A percentile compares a stretch with the other conserved stretches of the same genome.
These are phyloP conservation scores for Phenganax subtilis DNA, from an alignment of 92 coral and sea anemone species.

Conservation along the genomic window DNA sequence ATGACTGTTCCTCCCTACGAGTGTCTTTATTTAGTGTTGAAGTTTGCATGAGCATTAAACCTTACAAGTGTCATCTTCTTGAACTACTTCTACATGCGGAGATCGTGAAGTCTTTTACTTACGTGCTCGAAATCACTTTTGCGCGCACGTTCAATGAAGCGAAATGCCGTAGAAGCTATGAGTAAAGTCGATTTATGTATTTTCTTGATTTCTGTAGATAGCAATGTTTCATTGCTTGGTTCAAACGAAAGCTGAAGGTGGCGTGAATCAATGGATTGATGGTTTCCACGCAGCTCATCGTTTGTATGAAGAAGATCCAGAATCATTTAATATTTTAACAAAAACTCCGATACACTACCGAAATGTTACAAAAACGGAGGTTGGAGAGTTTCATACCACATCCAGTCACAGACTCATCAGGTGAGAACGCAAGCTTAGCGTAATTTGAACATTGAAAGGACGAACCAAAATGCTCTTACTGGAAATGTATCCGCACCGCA, in stretches of 20 bases:
- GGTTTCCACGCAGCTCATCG: constrained; percentile 67
- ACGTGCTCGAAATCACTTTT: too few relatives aligned
- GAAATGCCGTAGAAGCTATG: not conserved
- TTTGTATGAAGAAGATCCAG: constrained; percentile 32
- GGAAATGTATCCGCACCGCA: not conserved
- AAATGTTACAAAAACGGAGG: not conserved
- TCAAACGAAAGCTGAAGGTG: constrained; percentile 70
- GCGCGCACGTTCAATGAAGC: not conserved
- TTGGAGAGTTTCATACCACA: constrained; percentile 14
- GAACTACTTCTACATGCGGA: too few relatives aligned
- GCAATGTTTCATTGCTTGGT: constrained; percentile 77
- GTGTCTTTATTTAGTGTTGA: too few relatives aligned
- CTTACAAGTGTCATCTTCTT: too few relatives aligned
- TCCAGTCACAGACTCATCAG: constrained; percentile 12
- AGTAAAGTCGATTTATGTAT: not conserved
- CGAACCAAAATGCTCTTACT: not conserved
- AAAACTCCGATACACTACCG: constrained; percentile 10
- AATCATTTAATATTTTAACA: constrained; percentile 15
- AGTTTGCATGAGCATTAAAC: too few relatives aligned
- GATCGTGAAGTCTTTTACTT: too few relatives aligned
- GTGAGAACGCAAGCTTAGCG: not conserved
- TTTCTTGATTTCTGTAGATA: constrained; percentile 40
- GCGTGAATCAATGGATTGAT: constrained; percentile 71
- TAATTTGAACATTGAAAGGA: not conserved
- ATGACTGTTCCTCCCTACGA: too few relatives aligned